A percentile compares a stretch with the other conserved stretches of the same genome.
These are phyloP conservation scores for Xiphorhynchus erythropygius DNA, from an alignment of 2,797 vertebrate species.

Conservation along the genomic window DNA sequence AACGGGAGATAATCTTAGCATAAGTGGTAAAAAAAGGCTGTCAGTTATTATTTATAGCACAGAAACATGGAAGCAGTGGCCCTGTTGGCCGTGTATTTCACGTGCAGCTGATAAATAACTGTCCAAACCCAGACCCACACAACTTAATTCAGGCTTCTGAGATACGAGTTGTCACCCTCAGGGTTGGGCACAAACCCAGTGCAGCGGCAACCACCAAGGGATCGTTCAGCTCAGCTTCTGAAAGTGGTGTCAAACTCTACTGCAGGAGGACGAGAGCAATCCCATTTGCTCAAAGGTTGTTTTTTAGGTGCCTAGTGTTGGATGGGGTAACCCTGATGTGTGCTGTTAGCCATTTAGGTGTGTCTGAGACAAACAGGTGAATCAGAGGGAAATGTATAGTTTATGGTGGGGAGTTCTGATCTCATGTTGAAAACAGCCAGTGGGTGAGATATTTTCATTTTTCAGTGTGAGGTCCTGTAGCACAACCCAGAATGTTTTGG, in stretches of 20 bases:
- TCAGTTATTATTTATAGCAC: slow-evolving; percentile 3
- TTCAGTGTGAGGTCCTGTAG: not conserved
- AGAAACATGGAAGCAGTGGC: not conserved
- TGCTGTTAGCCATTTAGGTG: not conserved
- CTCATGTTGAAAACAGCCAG: not conserved
- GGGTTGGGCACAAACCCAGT: not conserved
- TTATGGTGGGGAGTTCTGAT: not conserved
- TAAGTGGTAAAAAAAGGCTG: not conserved
- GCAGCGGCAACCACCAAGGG: not conserved
- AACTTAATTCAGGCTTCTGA: not conserved
- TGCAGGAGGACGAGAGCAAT: not conserved
- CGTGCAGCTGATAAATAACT: slow-evolving; percentile 7
- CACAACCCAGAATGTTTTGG: not conserved
- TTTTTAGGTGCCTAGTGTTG: fast-evolving
- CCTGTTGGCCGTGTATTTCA: not conserved
- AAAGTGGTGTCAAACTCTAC: not conserved
- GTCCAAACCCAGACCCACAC: not conserved
- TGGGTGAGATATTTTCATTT: not conserved
- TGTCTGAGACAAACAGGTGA: not conserved
- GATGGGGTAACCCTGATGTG: not conserved
- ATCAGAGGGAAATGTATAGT: not conserved
- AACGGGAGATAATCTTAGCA: not conserved
- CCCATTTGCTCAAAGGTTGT: not conserved
- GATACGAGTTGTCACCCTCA: not conserved
- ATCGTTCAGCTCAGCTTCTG: not conserved